Base-by-base conservation (phyloP, 2,888 invertebrate species). In the Shargacucullia verbasci region DNA sequence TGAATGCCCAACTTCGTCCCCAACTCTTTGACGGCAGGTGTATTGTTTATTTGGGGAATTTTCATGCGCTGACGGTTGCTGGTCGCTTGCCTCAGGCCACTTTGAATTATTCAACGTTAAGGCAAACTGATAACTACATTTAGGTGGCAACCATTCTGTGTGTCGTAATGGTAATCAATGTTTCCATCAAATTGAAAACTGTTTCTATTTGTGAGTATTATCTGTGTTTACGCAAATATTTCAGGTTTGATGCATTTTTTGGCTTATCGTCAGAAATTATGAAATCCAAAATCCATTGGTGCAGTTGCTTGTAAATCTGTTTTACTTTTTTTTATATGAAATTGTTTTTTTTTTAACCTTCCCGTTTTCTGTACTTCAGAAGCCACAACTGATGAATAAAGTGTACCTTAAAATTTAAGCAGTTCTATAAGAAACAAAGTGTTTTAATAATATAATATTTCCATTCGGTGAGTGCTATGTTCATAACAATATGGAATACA, bases 101-200 rank as follows among this genome's bases (percentile, higher is more conserved):
- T 79, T 75, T 77, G 73, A 80, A 81, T 82, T 77, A 74, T 78
- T 73, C 70, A 75, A 62, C 61, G 46, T 48, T 60, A 59, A 47
- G 46, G 43, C 56, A 44, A 60, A 67, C 49, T 56, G 59, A 54
- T 65, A 62, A 55, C 55, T 63, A 66, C 44, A 66, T 68, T 69
- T 56, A 53, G 40, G 31, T 20, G 52, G 31, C 49, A 56, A 69
- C 45, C 13, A 58, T 39, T 45, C 41, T 57, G 59, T 68, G 59
- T 68, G 54, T 48, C 37, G 31, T 39, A 8, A 50, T 52, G n/a
- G 25, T 65, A 61, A 63, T 70, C 65, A 67, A 70, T 70, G 57
- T 62, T 57, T 37, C 45, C 50, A 53, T 70, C 27, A 62, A 64
- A 74, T 59, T 56, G 54, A 57, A 47, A 61, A 50, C 44, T 44